A percentile compares a stretch with the other conserved stretches of the same genome.
phyloP scores from a whole-genome alignment of 2,888 invertebrate genomes.

The Anagyrus pseudococci region DNA sequence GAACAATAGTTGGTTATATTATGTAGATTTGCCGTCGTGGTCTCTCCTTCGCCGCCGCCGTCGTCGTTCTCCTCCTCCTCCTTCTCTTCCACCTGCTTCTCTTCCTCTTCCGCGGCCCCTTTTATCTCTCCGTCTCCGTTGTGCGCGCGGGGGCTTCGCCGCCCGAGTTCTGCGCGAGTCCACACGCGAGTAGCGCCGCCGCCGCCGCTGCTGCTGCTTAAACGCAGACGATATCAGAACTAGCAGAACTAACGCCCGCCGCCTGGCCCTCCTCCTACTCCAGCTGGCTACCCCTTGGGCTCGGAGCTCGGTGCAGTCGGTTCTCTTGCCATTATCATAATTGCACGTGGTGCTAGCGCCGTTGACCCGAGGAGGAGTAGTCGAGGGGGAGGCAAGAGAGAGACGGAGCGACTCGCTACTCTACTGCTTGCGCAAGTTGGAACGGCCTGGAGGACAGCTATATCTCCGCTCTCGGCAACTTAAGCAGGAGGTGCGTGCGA shows the following conservation, averaged over 20 bases:
- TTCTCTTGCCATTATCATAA: slow-evolving; percentile 57
- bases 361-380: slow-evolving; percentile 14
- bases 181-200: slow-evolving; percentile 47
- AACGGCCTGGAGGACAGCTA: neutral
- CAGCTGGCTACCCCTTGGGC: neutral
- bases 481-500: slow-evolving; percentile 1
- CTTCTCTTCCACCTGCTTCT: slow-evolving; percentile 29
- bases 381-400: slow-evolving; percentile 22
- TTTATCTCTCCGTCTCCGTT: slow-evolving; percentile 45
- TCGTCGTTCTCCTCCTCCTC: slow-evolving; percentile 28
- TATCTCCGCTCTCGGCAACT: neutral
- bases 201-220: slow-evolving; percentile 55
- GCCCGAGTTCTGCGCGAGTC: slow-evolving; percentile 37
- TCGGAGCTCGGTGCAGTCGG: slow-evolving; percentile 18
- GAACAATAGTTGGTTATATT: slow-evolving; percentile 63
- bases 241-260: slow-evolving; percentile 54
- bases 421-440: too few relatives aligned
- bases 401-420: neutral
- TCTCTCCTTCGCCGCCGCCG: too few relatives aligned
- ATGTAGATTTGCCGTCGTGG: slow-evolving; percentile 61
- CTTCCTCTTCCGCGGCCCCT: slow-evolving; percentile 5
- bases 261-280: slow-evolving; percentile 23
- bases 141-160: slow-evolving; percentile 37
- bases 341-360: slow-evolving; percentile 49
- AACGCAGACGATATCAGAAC: slow-evolving; percentile 61